Evolutionary conservation across 2,113 vertebrate species (phyloP), one percentile per base, ranked within the genome.

Genomic region (Misgurnus anguillicaudatus): DNA sequence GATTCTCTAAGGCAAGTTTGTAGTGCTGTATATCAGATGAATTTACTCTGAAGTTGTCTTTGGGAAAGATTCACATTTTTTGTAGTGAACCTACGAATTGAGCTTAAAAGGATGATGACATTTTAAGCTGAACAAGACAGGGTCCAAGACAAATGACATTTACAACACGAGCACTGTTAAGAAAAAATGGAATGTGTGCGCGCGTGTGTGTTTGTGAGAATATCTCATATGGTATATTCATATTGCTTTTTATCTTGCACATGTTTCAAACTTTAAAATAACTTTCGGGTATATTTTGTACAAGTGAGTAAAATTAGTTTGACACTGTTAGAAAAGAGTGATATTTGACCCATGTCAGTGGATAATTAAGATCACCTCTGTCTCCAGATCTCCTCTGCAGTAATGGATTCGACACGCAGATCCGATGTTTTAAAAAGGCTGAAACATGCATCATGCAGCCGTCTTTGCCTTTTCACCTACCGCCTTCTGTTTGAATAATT

Each of bases 41-140:
- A 58, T 58, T 57, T 41, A 19, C 58, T 19, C 69, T 41, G 6
- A 71, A 57, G 41, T 74, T 74, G 71, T 74, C 71, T 74, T 47
- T 61, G 38, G 57, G 19, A 31, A 31, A 57, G 57, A 62, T 62
- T 75, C 47, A 62, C 19, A 58, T 75, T 48, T 62, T 47, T 13
- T 75, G 57, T 13, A 14, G 53, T 58, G 57, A 75, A 75, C 24
- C 57, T 5, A 41, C 57, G 31, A 75, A 75, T 62, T 62, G 39
- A 62, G 58, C 39, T 75, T 75, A 75, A 75, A 45, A 17, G 24
- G 72, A 9, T 62, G 58, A 21, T 36, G 72, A 75, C 72, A 58
- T 62, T 73, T 38, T 11, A 60, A 38, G 19, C 53, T 47, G 39
- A 19, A 75, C 72, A 74, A 74, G 71, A 24, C 39, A 61, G 39